Base-by-base conservation (phyloP, 2,888 invertebrate genomes). In the Pedicia rivosa region DNA sequence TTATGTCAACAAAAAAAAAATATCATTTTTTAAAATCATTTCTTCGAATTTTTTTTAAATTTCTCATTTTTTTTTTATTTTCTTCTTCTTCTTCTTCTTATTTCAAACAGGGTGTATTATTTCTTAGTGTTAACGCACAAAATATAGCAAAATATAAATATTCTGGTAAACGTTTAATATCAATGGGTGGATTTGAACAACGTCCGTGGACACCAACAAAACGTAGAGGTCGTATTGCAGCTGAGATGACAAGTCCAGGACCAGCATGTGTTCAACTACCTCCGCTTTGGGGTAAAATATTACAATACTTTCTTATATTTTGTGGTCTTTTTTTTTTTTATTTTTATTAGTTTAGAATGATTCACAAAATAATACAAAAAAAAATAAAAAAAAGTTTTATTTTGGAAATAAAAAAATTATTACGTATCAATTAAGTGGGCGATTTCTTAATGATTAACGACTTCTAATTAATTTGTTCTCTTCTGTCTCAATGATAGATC, bases 141-240 rank as follows among this genome's bases (percentile, higher is more conserved):
- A n/a, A n/a, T n/a, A n/a, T n/a, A n/a, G n/a, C n/a, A n/a, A n/a
- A n/a, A n/a, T n/a, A n/a, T n/a, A n/a, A n/a, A n/a, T n/a, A n/a
- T n/a, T n/a, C n/a, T n/a, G n/a, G n/a, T n/a, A 35, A 26, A 26
- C 25, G 25, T 26, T 20, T 15, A 26, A 35, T 35, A 16, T 26
- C 38, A 34, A 61, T 61, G 61, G 59, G 56, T 41, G 83, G 81
- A 51, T 72, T 81, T 54, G 76, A 79, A 49, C 88, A 88, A 64
- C 73, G 81, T 59, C 78, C 83, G 44, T 91, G 88, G 88, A 86
- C 82, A 39, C 88, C 88, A 27, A 88, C 88, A 26, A 82, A 82
- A 56, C 70, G 88, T 44, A 72, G 84, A 35, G 88, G 88, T 25
- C 83, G 83, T 14, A 90, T 91, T 42, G 82, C 84, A 31, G 88